Evolutionary conservation across 2,888 invertebrate species (phyloP), one percentile per base, ranked within the genome.

Genomic region (Hoplodrina ambigua): DNA sequence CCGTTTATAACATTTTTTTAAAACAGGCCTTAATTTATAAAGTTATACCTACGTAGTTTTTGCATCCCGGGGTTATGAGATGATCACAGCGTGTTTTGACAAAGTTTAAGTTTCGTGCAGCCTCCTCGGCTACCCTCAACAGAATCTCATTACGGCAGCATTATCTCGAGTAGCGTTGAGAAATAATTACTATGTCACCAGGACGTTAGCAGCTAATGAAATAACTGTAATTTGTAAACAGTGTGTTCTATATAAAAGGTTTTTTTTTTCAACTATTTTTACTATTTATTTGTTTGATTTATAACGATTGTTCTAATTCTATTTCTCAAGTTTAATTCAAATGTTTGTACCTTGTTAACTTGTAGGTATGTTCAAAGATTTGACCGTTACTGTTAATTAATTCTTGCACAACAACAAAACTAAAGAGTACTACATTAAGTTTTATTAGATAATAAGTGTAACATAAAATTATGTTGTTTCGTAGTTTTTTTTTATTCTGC

Each of bases 141-240:
- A 69, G 78, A 86, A 86, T 87, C 84, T 87, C 82, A 85, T 84
- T 84, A 86, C 69, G 75, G 71, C 60, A 56, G 79, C 81, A 75
- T 84, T 85, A 82, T 83, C 75, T 79, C 64, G 65, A 73, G 77
- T 73, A 81, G 78, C 81, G 83, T 74, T 57, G 63, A 69, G 80
- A 76, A 86, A 86, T 83, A 84, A 73, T 82, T 80, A 86, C 82
- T 84, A 83, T 73, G 81, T 67, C 78, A 74, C 77, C 56, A 53
- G 30, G 46, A 56, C 41, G 33, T 70, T 67, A 69, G 61, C 52
- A 62, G 78, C 72, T 84, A 80, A 84, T 81, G 79, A 82, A 78
- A 76, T 64, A 46, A 66, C 53, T 52, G 30, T 53, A 65, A 65
- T 65, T 41, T 58, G 54, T 50, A 3, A 46, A 46, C 46, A 4